Conservation (phyloP, 2,797 vertebrate species). For the Agapornis canus region DNA sequence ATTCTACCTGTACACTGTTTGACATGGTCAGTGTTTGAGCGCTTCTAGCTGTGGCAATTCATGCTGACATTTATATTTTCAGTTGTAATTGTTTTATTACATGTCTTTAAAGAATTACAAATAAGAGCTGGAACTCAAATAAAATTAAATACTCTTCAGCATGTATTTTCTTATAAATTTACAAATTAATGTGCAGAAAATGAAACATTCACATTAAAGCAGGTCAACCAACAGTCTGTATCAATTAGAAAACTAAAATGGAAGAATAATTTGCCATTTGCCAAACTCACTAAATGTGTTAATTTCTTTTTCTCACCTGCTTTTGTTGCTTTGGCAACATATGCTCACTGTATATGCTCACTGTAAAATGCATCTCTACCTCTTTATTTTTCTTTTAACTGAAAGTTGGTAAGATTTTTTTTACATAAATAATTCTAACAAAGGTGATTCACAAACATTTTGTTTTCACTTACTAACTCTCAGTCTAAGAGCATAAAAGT, state of each 20-base stretch:
- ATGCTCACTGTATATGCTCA: not conserved
- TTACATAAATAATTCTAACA: not conserved
- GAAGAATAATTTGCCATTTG: not conserved
- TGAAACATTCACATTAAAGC: not conserved
- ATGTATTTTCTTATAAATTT: not conserved
- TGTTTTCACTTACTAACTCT: not conserved
- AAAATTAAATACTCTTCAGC: not conserved
- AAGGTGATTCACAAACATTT: not conserved
- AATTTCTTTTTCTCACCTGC: constrained; percentile 44
- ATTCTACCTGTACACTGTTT: not conserved
- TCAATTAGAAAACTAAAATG: not conserved
- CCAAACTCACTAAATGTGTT: not conserved
- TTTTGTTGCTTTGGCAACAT: constrained; percentile 28
- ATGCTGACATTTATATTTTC: not conserved
- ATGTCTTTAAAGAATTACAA: not conserved
- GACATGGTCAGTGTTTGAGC: not conserved
- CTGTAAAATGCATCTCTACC: not conserved
- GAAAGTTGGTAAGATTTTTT: not conserved
- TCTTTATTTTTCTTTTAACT: not conserved
- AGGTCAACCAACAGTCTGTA: not conserved
- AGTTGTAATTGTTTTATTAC: not conserved
- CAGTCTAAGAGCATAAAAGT: not conserved
- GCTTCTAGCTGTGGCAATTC: not conserved
- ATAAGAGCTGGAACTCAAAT: not conserved
- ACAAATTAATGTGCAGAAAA: not conserved